phyloP scores from a whole-genome alignment of 2,113 vertebrate genomes.

The Trinectes maculatus region DNA sequence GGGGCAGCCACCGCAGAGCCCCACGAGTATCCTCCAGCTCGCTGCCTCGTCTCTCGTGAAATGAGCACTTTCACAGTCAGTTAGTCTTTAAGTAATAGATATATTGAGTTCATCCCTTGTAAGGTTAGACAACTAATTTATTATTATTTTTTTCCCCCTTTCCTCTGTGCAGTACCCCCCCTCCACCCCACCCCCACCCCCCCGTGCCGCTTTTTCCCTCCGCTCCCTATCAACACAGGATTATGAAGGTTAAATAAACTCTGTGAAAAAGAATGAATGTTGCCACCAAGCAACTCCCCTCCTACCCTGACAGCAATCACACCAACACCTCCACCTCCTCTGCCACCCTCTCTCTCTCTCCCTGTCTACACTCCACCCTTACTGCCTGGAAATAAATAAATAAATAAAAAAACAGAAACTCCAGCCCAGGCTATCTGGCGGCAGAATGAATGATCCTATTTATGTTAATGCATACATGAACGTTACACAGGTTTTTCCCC shows the following conservation, averaged over 20 bases:
- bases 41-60: constrained; percentile 89
- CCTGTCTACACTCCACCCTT: constrained; percentile 49
- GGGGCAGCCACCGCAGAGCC: constrained; percentile 88
- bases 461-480: constrained; percentile 99
- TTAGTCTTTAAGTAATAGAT: constrained; percentile 99
- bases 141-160: constrained; percentile 88
- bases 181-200: constrained; percentile 32
- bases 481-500: constrained; percentile 99
- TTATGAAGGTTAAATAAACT: constrained; percentile 99
- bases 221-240: constrained; percentile 88
- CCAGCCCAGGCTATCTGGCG: constrained; percentile 89
- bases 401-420: constrained; percentile 75
- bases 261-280: constrained; percentile 92
- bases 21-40: constrained; percentile 89
- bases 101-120: constrained; percentile 99
- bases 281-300: constrained; percentile 72
- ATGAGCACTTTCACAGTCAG: constrained; percentile 97
- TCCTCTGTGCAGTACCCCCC: neutral
- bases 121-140: constrained; percentile 99
- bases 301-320: constrained; percentile 65
- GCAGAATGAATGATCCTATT: constrained; percentile 99
- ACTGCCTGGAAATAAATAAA: constrained; percentile 60
- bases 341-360: constrained; percentile 39
- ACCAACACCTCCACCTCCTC: constrained; percentile 17
- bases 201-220: constrained; percentile 40